phyloP scores from a whole-genome alignment of 2,113 vertebrate genomes.

The Buteo buteo region DNA sequence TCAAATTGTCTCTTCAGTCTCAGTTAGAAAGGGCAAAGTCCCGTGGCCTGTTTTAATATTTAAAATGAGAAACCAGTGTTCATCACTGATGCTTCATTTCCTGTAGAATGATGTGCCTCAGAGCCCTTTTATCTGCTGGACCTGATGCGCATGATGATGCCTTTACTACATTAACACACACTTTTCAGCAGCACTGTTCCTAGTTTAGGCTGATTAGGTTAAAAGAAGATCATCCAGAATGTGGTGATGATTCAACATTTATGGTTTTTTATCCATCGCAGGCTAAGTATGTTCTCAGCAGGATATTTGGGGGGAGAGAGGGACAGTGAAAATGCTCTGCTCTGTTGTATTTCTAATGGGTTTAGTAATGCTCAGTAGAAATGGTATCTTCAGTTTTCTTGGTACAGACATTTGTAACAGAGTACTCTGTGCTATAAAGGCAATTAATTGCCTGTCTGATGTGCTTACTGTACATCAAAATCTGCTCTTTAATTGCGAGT shows the following conservation, averaged over 20 bases:
- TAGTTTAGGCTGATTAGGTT: conserved; percentile 15
- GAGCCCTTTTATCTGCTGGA: conserved; percentile 11
- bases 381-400: neutral
- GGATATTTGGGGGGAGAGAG: neutral
- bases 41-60: neutral
- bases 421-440: neutral
- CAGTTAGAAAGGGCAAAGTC: conserved; percentile 14
- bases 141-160: neutral
- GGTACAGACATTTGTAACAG: neutral
- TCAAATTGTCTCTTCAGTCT: neutral
- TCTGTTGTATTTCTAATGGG: neutral
- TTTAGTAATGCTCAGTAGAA: conserved; percentile 6
- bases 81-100: conserved; percentile 25
- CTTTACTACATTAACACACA: neutral
- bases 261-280: neutral
- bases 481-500: conserved; percentile 45
- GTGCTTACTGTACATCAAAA: conserved; percentile 33
- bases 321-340: neutral
- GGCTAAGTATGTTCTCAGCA: neutral
- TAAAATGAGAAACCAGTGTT: conserved; percentile 16
- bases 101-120: neutral
- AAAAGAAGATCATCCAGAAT: conserved; percentile 4
- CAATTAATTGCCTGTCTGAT: conserved; percentile 52
- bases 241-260: neutral
- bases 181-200: neutral